Evolutionary conservation across 2,888 invertebrate genomes (phyloP), one percentile per base, ranked within the genome.

Genomic region (Azorinus chamasolen): DNA sequence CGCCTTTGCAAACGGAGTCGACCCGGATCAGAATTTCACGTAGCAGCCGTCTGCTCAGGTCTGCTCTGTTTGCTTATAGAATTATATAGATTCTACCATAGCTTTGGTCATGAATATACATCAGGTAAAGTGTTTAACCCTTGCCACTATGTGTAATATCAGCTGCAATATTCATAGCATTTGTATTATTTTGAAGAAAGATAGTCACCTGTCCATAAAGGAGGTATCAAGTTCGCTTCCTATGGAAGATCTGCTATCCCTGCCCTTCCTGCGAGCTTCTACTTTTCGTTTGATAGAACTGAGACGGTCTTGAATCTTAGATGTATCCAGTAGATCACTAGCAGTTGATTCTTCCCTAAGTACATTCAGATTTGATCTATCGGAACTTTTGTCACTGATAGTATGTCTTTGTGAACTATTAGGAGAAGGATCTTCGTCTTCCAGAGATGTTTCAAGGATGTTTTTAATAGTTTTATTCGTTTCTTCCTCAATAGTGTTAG

Each of bases 211-310:
- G 20, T 55, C 39, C 18, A 32, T 4, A 32, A 32, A 32, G 10
- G 32, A 32, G 32, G 32, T 6, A 32, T 80, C 80, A 16, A 69
- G 37, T 24, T 80, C 80, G 24, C 80, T 80, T 18, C 80, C 73
- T 20, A 53, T 50, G 2, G 80, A 80, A 2, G 80, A 80, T 25
- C 80, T 53, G 32, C 80, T 80, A 46, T 80, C 76, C 18, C 72
- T 32, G 10, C 80, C 80, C 22, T 76, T 66, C 45, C 54, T 63
- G 55, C 70, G 48, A 14, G 73, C 76, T 55, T 80, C 76, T 12
- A 80, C 80, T 54, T 80, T 80, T 22, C 51, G 39, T 43, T 80
- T 80, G n/a, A 80, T 80, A 24, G 80, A 80, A 20, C 80, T 80
- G 18, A 80, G 54, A 32, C 80, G 45, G 0, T 59, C 39, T 37